Conservation (phyloP, 2,888 invertebrate species). For the Heterodera filipjevi region DNA sequence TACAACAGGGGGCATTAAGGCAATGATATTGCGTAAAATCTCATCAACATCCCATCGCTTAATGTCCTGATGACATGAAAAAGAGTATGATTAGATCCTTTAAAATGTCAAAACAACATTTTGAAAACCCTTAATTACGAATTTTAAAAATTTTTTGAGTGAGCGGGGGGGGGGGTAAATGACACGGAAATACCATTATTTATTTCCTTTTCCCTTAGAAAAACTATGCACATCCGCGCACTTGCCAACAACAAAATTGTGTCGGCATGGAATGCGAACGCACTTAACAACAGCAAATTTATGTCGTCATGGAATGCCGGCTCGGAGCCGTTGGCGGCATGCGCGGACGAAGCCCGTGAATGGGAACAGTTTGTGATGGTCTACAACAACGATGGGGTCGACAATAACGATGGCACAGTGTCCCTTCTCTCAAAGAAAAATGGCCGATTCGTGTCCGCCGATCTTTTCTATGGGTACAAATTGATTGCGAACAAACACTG, state of each 20-base stretch:
- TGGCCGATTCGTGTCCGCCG: neutral
- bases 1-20: too few species aligned
- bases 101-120: too few species aligned
- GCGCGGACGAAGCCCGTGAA: neutral
- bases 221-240: too few species aligned
- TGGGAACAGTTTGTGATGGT: neutral
- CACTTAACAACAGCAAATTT: neutral
- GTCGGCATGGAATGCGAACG: slow-evolving; percentile 12
- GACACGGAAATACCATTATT: too few species aligned
- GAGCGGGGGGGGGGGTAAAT: too few species aligned
- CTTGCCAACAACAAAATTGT: slow-evolving; percentile 6
- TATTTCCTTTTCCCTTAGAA: too few species aligned
- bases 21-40: too few species aligned
- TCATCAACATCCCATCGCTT: too few species aligned
- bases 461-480: neutral
- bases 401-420: neutral
- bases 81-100: too few species aligned
- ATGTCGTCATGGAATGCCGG: slow-evolving; percentile 1
- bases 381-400: neutral
- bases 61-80: too few species aligned
- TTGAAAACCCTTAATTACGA: too few species aligned
- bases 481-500: neutral
- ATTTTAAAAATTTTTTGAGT: too few species aligned
- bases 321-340: neutral
- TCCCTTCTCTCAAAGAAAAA: neutral